Percentiles rank a stretch among this genome's conserved stretches.
These are phyloP conservation scores for Vicugna pacos DNA, from an alignment of 2,113 vertebrate species.

Conservation along the genomic window DNA sequence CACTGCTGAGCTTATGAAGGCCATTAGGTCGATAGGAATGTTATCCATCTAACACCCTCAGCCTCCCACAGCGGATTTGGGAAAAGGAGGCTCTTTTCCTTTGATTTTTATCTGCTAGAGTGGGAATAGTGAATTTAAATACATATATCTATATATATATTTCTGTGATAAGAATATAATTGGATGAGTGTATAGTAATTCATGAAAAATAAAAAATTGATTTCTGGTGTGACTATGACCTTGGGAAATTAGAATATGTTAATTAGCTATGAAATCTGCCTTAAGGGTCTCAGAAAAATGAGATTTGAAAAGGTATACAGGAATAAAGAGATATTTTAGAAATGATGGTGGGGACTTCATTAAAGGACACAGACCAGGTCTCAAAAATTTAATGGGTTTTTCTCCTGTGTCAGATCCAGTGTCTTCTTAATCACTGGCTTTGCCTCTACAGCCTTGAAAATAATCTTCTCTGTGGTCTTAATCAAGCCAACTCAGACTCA, in stretches of 20 bases:
- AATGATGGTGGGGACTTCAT: neutral
- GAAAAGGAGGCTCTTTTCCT: neutral
- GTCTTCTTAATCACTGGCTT: neutral
- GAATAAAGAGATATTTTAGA: neutral
- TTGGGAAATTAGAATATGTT: conserved; percentile 22
- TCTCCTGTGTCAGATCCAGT: neutral
- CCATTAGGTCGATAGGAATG: conserved; percentile 81
- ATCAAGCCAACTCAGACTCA: neutral
- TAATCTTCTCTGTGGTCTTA: neutral
- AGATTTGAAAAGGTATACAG: neutral
- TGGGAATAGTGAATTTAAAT: neutral
- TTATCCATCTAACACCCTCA: neutral
- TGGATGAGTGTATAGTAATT: neutral
- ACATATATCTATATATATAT: neutral
- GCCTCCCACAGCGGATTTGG: neutral
- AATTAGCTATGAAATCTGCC: conserved; percentile 25
- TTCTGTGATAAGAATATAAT: conserved; percentile 6
- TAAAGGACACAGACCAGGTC: neutral
- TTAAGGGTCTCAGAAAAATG: neutral
- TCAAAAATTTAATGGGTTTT: neutral
- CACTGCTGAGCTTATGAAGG: conserved; percentile 76
- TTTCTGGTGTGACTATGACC: neutral
- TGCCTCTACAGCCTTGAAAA: neutral
- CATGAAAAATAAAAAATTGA: conserved; percentile 27
- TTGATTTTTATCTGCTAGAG: neutral